phyloP scores from a whole-genome alignment of 2,113 vertebrate genomes.

The Motacilla tschutschensis region DNA sequence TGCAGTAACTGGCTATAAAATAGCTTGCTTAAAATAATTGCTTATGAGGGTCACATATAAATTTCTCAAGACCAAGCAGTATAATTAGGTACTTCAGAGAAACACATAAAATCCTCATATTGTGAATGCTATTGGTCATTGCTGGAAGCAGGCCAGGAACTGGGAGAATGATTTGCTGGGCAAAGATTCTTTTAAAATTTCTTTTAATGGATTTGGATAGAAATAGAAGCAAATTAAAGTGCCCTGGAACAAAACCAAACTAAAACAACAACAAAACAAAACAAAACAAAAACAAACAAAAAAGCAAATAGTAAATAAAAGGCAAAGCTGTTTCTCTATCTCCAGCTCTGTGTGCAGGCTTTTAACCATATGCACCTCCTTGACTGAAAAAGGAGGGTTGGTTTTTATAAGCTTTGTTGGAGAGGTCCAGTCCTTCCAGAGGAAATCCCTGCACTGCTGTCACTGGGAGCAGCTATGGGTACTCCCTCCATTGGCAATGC shows the following conservation, averaged over 20 bases:
- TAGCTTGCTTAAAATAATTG: slow-evolving; percentile 53
- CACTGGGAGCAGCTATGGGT: background rate
- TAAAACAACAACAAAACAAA: background rate
- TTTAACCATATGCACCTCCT: background rate
- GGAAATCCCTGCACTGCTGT: background rate
- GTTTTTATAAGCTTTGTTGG: background rate
- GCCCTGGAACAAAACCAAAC: background rate
- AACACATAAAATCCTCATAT: slow-evolving; percentile 47
- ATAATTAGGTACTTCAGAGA: slow-evolving; percentile 48
- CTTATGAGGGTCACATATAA: slow-evolving; percentile 52
- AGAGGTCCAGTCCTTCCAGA: background rate
- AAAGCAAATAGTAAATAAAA: background rate
- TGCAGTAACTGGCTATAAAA: slow-evolving; percentile 54
- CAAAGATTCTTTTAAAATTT: background rate
- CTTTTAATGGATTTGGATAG: background rate
- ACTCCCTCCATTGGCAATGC: background rate
- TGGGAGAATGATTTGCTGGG: background rate
- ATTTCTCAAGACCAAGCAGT: slow-evolving; percentile 46
- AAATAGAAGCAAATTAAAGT: background rate
- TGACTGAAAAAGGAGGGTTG: background rate
- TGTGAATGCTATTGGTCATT: slow-evolving; percentile 19
- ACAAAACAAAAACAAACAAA: background rate
- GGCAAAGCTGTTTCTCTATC: background rate
- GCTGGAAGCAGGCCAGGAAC: slow-evolving; percentile 29
- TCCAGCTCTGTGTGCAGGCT: background rate